Evolutionary conservation across 2,797 vertebrate species (phyloP).

Genomic region (Chelmon rostratus): DNA sequence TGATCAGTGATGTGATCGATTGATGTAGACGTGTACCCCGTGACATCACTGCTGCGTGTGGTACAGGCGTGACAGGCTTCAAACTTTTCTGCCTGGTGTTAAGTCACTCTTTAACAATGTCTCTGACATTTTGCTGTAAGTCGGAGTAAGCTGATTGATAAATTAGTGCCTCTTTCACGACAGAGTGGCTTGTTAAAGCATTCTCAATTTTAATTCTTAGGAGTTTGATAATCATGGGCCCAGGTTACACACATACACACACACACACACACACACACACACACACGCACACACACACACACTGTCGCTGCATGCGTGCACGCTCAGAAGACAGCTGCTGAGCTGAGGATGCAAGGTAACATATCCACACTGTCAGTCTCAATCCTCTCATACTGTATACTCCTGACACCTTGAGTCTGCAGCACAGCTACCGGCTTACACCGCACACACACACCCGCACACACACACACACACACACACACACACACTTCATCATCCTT

Average conservation of each 20-base stretch:
- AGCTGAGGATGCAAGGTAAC: constrained; percentile 46
- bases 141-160: background rate
- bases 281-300: constrained; percentile 5
- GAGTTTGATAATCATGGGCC: background rate
- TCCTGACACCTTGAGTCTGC: constrained; percentile 43
- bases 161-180: no score
- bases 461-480: constrained; percentile 1
- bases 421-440: constrained; percentile 33
- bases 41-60: background rate
- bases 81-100: background rate
- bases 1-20: no score
- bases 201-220: background rate
- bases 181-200: background rate
- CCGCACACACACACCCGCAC: constrained; percentile 8
- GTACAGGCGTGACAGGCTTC: background rate
- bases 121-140: background rate
- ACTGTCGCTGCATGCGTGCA: background rate
- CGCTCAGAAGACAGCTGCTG: constrained; percentile 10
- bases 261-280: constrained; percentile 13
- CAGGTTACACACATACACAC: background rate
- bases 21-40: no score
- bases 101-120: background rate
- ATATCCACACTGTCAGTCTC: constrained; percentile 49
- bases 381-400: constrained; percentile 34
- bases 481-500: constrained; percentile 31